Percentiles rank a stretch among this genome's conserved stretches.
Conservation (phyloP, 2,797 vertebrate species). For the Macropus fuliginosus region DNA sequence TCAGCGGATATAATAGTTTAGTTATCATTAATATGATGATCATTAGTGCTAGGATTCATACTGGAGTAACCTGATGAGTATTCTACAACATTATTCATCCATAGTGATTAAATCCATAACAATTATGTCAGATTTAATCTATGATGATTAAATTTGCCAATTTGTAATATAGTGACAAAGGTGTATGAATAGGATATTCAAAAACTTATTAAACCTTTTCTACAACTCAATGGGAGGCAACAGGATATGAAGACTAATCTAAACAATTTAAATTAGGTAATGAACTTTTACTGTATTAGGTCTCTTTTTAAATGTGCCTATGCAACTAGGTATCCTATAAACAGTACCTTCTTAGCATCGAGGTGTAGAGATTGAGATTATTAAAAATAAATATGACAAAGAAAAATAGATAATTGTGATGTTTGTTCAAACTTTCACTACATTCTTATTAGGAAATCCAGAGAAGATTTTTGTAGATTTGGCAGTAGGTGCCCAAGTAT, state of each 20-base stretch:
- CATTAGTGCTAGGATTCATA: not conserved
- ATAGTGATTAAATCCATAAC: not conserved
- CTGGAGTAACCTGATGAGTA: not conserved
- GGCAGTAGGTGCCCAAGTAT: not conserved
- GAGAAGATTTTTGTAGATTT: not conserved
- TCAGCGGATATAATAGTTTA: not conserved
- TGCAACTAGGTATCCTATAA: not conserved
- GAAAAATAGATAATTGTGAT: not conserved
- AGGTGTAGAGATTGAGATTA: not conserved
- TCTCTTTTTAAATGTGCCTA: not conserved
- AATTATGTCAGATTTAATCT: not conserved
- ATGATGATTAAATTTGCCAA: not conserved
- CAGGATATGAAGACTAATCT: not conserved
- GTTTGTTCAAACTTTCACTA: not conserved
- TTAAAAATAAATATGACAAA: not conserved
- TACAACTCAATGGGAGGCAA: not conserved
- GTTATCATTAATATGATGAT: not conserved
- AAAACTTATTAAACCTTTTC: not conserved
- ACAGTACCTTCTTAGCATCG: not conserved
- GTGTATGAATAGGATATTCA: not conserved
- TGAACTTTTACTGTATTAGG: not conserved
- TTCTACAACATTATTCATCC: not conserved
- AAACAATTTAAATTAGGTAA: not conserved
- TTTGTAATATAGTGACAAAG: not conserved
- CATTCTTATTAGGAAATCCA: conserved; percentile 28